phyloP scores from a whole-genome alignment of 2,888 invertebrate species.

The Zele albiditarsus region DNA sequence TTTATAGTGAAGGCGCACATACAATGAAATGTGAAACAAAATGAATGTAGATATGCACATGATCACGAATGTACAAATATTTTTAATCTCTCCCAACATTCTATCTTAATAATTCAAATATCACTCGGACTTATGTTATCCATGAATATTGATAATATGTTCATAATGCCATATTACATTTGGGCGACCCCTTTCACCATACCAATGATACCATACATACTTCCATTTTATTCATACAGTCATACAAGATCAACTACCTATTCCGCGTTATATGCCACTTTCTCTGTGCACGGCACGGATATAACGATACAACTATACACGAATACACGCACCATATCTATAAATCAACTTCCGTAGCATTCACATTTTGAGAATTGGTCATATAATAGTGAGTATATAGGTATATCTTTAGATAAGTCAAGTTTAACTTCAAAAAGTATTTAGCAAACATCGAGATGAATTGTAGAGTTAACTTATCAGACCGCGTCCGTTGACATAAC shows the following conservation, averaged over 20 bases:
- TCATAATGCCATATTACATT: neutral
- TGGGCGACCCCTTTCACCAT: neutral
- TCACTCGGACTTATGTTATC: neutral
- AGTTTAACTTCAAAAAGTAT: neutral
- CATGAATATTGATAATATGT: neutral
- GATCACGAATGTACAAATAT: neutral
- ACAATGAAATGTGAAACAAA: neutral
- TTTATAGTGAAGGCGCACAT: too few species aligned
- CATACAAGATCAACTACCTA: slow-evolving; percentile 5
- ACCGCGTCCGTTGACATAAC: too few species aligned
- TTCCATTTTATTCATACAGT: slow-evolving; percentile 14
- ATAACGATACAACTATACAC: neutral
- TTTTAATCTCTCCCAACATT: neutral
- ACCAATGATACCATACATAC: slow-evolving; percentile 5
- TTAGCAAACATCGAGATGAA: too few species aligned
- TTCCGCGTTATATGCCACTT: slow-evolving; percentile 23
- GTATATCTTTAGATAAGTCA: neutral
- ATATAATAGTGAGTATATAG: neutral
- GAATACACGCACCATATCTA: neutral
- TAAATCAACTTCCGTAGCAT: neutral
- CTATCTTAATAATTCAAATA: slow-evolving; percentile 25
- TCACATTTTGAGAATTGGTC: neutral
- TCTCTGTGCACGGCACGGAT: neutral
- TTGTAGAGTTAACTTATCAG: too few species aligned
- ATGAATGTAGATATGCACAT: neutral